Conservation (phyloP, 2,113 vertebrate species). For the Pionites leucogaster region DNA sequence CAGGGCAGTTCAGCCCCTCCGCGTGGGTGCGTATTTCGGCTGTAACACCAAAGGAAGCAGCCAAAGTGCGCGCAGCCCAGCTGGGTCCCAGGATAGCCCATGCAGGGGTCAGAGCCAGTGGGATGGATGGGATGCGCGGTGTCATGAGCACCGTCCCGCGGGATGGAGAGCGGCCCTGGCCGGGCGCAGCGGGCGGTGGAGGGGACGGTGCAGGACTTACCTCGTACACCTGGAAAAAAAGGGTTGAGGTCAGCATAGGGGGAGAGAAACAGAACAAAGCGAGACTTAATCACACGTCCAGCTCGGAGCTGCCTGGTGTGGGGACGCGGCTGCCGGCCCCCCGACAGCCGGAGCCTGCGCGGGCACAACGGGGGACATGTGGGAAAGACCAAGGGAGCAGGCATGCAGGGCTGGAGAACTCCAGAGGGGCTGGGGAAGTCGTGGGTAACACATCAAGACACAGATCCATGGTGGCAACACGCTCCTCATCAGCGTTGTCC, state of each 20-base stretch:
- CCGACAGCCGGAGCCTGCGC: not conserved
- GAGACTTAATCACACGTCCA: slow-evolving; percentile 74
- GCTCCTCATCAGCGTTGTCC: not conserved
- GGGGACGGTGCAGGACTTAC: slow-evolving; percentile 79
- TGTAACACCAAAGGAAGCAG: not conserved
- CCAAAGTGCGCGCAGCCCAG: not conserved
- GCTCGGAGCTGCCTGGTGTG: not conserved
- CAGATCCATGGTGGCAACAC: not conserved
- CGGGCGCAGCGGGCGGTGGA: slow-evolving; percentile 2
- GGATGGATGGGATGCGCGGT: slow-evolving; percentile 30
- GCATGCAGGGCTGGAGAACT: not conserved
- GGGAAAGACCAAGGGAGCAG: not conserved
- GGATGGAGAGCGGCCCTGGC: slow-evolving; percentile 33
- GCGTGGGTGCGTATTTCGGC: rapidly evolving
- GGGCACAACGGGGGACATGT: not conserved
- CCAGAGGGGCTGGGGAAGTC: not conserved
- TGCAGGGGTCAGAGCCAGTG: slow-evolving; percentile 37
- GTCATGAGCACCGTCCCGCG: slow-evolving; percentile 8
- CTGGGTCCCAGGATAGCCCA: not conserved
- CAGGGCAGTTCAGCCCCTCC: not conserved
- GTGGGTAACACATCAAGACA: not conserved
- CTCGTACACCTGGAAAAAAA: slow-evolving; percentile 95
- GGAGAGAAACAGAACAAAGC: slow-evolving; percentile 81
- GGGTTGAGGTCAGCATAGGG: slow-evolving; percentile 85
- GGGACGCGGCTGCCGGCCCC: not conserved